phyloP scores from a whole-genome alignment of 2,888 invertebrate genomes.

The Acleris literana region DNA sequence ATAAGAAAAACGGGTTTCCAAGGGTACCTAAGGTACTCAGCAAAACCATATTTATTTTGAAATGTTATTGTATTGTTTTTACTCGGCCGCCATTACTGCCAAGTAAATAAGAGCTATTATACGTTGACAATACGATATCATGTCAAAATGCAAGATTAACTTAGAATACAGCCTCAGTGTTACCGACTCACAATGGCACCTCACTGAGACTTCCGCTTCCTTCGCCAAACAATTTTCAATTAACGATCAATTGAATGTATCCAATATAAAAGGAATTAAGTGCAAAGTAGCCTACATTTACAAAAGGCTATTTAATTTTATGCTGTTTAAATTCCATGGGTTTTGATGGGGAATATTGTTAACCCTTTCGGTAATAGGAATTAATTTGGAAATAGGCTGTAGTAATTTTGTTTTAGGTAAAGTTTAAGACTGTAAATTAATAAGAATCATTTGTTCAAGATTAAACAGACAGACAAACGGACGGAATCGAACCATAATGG shows the following conservation, averaged over 20 bases:
- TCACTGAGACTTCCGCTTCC: neutral
- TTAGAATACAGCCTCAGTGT: neutral
- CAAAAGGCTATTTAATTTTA: neutral
- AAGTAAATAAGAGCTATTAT: too few species aligned
- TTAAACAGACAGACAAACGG: too few species aligned
- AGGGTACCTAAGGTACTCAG: too few species aligned
- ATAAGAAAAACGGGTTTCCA: too few species aligned
- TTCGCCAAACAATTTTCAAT: conserved; percentile 7
- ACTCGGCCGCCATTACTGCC: too few species aligned
- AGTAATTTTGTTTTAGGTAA: too few species aligned
- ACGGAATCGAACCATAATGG: too few species aligned
- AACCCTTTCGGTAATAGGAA: neutral
- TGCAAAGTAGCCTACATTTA: neutral
- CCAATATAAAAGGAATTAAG: conserved; percentile 12
- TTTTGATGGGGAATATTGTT: conserved; percentile 1
- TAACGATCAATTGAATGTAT: conserved; percentile 7
- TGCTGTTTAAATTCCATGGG: conserved; percentile 4
- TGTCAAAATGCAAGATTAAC: neutral
- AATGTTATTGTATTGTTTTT: too few species aligned
- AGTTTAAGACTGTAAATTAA: too few species aligned
- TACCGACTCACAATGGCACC: neutral
- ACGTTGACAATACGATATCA: too few species aligned
- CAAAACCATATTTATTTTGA: too few species aligned
- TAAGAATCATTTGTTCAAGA: too few species aligned
- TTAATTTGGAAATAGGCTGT: neutral